Base-by-base conservation (phyloP, 2,888 invertebrate species). In the Perizoma flavofasciatum region DNA sequence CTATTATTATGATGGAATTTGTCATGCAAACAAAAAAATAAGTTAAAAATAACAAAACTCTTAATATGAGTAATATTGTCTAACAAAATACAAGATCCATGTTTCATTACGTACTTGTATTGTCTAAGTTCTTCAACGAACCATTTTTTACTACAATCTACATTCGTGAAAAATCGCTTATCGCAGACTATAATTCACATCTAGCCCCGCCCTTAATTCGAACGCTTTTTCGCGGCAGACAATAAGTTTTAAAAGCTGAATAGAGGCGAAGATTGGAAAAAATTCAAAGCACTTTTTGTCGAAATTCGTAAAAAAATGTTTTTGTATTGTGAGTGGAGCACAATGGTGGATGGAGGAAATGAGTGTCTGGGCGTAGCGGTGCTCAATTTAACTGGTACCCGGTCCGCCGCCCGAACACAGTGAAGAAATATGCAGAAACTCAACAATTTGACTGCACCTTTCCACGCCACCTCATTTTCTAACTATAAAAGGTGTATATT, bases 201-300 rank as follows among this genome's bases (percentile, higher is more conserved):
- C 58, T 52, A 51, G n/a, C 44, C 48, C 48, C 62, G 62, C 62
- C 61, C 74, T 75, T 76, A 78, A 78, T 74, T 72, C 69, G 66
- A 71, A 73, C 67, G 71, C 72, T 77, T 79, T 80, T 78, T 82
- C 77, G 79, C 81, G 73, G 76, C 79, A 88, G 86, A 89, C 88
- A 87, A 89, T 87, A 87, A 86, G 84, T 83, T 86, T 86, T 80
- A 82, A 83, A 81, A 80, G 77, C 79, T 86, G 89, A 90, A 90
- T 87, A 78, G 88, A 88, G 78, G 86, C 86, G 86, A 88, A 89
- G 88, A 91, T 91, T 90, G 89, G 89, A 86, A 89, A 88, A 86
- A 88, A 88, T 89, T 89, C 89, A 89, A 89, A 90, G 88, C 86
- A 82, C 82, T 89, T 89, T 89, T 89, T 87, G 89, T 89, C 80